Percentiles rank a stretch among this genome's conserved stretches.
phyloP scores from a whole-genome alignment of 2,113 vertebrate species.

The Cricetomys ansorgei region DNA sequence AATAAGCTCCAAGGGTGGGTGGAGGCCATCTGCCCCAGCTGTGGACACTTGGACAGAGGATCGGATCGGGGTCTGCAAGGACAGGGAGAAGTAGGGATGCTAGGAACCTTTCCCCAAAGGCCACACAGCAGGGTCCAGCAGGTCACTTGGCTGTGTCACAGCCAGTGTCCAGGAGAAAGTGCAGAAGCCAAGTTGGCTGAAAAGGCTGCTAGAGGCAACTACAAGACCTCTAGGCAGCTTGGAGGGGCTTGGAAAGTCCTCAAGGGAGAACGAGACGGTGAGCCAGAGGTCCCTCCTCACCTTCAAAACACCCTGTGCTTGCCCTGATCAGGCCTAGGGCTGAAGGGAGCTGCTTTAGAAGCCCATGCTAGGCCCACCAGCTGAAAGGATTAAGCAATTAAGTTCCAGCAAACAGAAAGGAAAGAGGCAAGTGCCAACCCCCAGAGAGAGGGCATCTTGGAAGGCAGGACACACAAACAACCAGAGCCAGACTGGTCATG shows the following conservation, averaged over 20 bases:
- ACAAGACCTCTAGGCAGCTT: neutral
- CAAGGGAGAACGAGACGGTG: neutral
- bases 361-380: neutral
- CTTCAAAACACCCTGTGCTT: neutral
- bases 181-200: neutral
- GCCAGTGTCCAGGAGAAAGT: neutral
- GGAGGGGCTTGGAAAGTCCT: neutral
- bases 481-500: neutral
- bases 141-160: rapidly evolving
- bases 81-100: neutral
- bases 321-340: neutral
- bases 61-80: neutral
- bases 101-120: neutral
- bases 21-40: neutral
- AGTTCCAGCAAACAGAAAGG: slow-evolving; percentile 34
- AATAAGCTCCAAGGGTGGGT: rapidly evolving
- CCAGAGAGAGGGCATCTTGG: neutral
- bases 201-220: rapidly evolving
- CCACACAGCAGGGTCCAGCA: rapidly evolving
- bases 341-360: neutral
- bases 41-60: neutral
- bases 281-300: neutral
- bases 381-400: slow-evolving; percentile 79
- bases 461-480: neutral
- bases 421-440: neutral